Base-by-base conservation (phyloP, 1,140 invertebrate genomes). In the Leucophenga varia region DNA sequence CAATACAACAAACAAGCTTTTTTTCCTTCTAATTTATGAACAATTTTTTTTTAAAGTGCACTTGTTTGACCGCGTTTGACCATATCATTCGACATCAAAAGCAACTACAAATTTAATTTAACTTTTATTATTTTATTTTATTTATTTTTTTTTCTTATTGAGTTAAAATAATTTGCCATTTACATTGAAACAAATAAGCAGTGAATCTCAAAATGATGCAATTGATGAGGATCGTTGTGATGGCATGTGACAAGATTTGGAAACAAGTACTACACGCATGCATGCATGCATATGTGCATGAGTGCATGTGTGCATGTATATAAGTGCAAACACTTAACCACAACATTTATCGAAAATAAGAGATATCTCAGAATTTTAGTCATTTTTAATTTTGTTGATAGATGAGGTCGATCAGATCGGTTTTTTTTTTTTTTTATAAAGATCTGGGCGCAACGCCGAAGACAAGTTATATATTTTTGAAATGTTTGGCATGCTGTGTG, bases 31-130 rank as follows among this genome's bases (percentile, higher is more conserved):
- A 64, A 67, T 67, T 67, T 67, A 67, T 63, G 63, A 67, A 58
- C 63, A 68, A 67, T 67, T 67, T 68, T 59, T 67, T 67, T 68
- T 59, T 67, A 67, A 67, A 67, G 63, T 67, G 63, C 63, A 67
- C 63, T 67, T 67, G 63, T 67, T 67, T 67, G 63, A 68, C 63
- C 63, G 64, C 63, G 61, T 61, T n/a, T n/a, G n/a, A 58, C 61
- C 56, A 67, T 64, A 65, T 68, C 63, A 68, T 64, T 67, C 49
- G 64, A 48, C 45, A 64, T 65, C 39, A 49, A 32, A 16, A 37
- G 8, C 9, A 14, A 34, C n/a, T n/a, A 34, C 32, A 5, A 14
- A 14, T 32, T 16, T n/a, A n/a, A n/a, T n/a, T n/a, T n/a, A n/a
- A n/a, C n/a, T n/a, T 42, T 8, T 42, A 40, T 51, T 51, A 34